Evolutionary conservation across 2,797 vertebrate species (phyloP), one percentile per base, ranked within the genome.

Genomic region (Aplochiton taeniatus): DNA sequence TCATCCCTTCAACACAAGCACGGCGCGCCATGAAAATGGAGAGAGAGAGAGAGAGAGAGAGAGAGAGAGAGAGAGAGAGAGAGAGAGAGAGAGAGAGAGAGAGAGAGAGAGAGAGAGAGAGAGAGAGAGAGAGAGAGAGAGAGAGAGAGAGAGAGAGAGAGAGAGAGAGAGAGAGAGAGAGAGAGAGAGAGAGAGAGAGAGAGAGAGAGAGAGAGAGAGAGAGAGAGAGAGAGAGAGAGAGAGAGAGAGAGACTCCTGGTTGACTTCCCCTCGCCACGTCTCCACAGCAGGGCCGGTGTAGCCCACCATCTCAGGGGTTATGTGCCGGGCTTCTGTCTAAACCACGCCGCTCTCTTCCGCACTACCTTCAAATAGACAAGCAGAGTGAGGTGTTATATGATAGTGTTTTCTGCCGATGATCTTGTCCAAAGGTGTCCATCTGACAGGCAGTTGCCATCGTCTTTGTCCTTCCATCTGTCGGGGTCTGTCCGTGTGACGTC

Each of bases 391-490:
- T 17, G 45, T 9, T 44, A 7, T 75, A 42, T 48, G 42, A 55
- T 62, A 17, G 12, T 70, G 11, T 41, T 49, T 31, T 48, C 55
- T 66, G 46, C 48, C 4, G 8, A 1, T 46, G 2, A 19, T 31
- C 31, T 31, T 31, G 31, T 31, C 31, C 31, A 3, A 6, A 2
- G 31, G 31, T 31, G n/a, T n/a, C n/a, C n/a, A n/a, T n/a, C n/a
- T n/a, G n/a, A n/a, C n/a, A 31, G 31, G 6, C 3, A 31, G 31
- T 71, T 44, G 54, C 66, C 49, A 14, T 66, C 69, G 54, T 71
- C 3, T 75, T 59, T 66, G 69, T 79, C 47, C 58, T 45, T n/a
- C 53, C 9, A 9, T 64, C 55, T 13, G 70, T 46, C 41, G 6
- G 52, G 7, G 11, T 65, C 61, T 79, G 59, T 49, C 31, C 6